Evolutionary conservation across 2,888 invertebrate species (phyloP), one percentile per base, ranked within the genome.

Genomic region (Oscheius onirici): DNA sequence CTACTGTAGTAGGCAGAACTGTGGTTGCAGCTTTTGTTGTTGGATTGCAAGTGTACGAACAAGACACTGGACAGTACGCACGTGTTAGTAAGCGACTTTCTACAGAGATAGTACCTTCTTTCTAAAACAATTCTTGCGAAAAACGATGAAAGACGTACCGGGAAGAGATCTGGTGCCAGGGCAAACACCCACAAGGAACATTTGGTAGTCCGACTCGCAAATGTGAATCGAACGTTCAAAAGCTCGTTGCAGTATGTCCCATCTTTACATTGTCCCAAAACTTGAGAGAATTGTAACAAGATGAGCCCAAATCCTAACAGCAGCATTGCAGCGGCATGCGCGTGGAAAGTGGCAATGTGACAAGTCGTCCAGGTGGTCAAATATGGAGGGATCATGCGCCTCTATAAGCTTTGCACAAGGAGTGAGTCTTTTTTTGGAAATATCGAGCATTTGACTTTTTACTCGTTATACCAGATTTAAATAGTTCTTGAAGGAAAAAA

Each of bases 131-230:
- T 20, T 34, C n/a, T 17, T 28, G 8, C n/a, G n/a, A n/a, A n/a
- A 10, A 24, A 22, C 10, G 17, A 46, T 22, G 8, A 3, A 22
- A 49, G 15, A 15, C 44, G 2, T 24, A 68, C 68, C 43, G 55
- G 68, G 68, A 68, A 68, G 13, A 68, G 40, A n/a, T 68, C 68
- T 17, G 68, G 68, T 15, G 55, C 55, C 17, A 68, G 17, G 13
- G 28, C n/a, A 24, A 55, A 43, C 0, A 57, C 44, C 68, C 55
- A 54, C 43, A 68, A 55, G 0, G 28, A 44, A 15, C 68, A 68
- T 41, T 68, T 68, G 13, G 55, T 41, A 24, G 6, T 13, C 1
- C 17, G 22, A 3, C 44, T 24, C 3, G 52, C 26, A 44, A 41
- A 44, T 5, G 41, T 17, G 15, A 24, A 41, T 11, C 68, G 41